phyloP scores from a whole-genome alignment of 2,113 vertebrate genomes.

The Puffinus mauretanicus region DNA sequence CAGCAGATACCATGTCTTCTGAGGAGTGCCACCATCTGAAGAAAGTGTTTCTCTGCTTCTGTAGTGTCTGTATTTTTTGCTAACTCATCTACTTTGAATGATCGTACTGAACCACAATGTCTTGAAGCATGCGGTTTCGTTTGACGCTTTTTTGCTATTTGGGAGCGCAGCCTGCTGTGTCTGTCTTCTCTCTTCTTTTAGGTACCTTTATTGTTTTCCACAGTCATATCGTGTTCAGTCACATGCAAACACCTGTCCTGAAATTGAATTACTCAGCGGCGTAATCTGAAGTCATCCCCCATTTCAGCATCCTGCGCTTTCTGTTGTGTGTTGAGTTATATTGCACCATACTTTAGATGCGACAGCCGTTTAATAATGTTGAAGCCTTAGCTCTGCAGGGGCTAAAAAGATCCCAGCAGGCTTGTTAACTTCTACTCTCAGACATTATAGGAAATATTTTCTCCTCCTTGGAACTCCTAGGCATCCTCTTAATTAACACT shows the following conservation, averaged over 20 bases:
- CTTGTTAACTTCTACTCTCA: constrained; percentile 79
- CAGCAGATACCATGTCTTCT: background rate
- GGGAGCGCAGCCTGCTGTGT: background rate
- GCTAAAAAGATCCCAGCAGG: constrained; percentile 79
- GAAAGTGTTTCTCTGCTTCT: background rate
- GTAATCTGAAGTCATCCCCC: constrained; percentile 47
- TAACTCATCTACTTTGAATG: background rate
- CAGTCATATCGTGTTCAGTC: constrained; percentile 15
- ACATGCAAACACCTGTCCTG: constrained; percentile 65
- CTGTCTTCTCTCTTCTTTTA: constrained; percentile 18
- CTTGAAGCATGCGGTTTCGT: background rate
- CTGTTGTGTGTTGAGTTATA: constrained; percentile 70
- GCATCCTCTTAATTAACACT: constrained; percentile 72
- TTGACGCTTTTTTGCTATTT: background rate
- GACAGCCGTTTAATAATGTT: constrained; percentile 78
- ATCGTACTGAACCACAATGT: background rate
- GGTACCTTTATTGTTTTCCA: background rate
- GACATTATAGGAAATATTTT: constrained; percentile 77
- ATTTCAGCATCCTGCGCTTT: constrained; percentile 59
- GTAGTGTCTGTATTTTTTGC: background rate
- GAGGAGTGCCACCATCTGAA: background rate
- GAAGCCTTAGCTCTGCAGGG: constrained; percentile 78
- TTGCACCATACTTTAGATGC: constrained; percentile 66
- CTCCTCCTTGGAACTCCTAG: constrained; percentile 60
- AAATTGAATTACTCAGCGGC: constrained; percentile 59